These are phyloP conservation scores for Brienomyrus longianalis DNA, from an alignment of 2,113 vertebrate species.

Conservation along the genomic window DNA sequence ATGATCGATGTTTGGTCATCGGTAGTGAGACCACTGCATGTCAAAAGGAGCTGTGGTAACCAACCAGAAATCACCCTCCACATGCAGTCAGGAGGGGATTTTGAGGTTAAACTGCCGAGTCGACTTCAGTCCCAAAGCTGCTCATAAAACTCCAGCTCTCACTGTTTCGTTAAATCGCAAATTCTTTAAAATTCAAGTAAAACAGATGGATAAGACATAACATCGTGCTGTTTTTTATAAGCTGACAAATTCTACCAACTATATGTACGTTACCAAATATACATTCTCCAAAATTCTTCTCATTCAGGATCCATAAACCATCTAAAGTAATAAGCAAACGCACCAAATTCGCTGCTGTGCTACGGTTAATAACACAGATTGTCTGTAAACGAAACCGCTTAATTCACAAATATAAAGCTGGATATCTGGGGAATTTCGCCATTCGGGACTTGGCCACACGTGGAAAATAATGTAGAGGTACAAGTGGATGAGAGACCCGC, in stretches of 20 bases:
- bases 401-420: constrained; percentile 21
- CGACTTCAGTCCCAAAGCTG: neutral
- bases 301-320: neutral
- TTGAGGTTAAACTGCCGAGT: neutral
- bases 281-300: constrained; percentile 2
- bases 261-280: neutral
- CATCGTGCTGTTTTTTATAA: neutral
- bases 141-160: neutral
- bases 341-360: constrained; percentile 10
- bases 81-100: neutral
- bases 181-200: constrained; percentile 9
- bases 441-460: neutral
- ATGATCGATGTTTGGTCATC: neutral
- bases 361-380: constrained; percentile 8
- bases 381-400: constrained; percentile 15
- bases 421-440: constrained; percentile 2
- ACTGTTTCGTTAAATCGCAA: neutral
- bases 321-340: constrained; percentile 12
- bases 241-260: neutral
- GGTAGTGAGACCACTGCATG: neutral
- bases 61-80: neutral
- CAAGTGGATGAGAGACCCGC: constrained; percentile 36
- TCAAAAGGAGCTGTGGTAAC: neutral
- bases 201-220: neutral
- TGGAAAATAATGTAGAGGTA: constrained; percentile 20